Evolutionary conservation across 2,888 invertebrate genomes (phyloP).

Genomic region (Cephus runcator): DNA sequence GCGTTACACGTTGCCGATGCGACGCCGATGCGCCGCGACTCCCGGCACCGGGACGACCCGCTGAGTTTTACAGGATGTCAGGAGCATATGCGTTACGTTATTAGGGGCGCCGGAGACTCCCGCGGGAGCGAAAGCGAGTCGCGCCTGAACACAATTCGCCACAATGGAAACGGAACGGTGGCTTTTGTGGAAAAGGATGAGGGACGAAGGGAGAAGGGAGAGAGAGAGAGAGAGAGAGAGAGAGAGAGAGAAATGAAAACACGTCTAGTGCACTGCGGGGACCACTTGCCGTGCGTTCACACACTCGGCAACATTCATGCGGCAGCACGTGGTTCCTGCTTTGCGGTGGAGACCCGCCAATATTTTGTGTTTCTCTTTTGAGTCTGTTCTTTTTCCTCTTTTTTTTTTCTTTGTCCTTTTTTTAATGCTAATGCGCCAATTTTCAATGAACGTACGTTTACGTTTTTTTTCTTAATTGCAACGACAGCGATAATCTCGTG

Average conservation of each 20-base stretch:
- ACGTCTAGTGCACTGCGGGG: slow-evolving; percentile 39
- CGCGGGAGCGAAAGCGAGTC: slow-evolving; percentile 2
- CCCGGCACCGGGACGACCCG: slow-evolving; percentile 51
- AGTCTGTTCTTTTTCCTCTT: slow-evolving; percentile 16
- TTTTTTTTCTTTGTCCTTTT: slow-evolving; percentile 4
- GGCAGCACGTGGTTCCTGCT: slow-evolving; percentile 28
- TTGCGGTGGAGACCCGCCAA: neutral
- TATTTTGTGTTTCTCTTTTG: slow-evolving; percentile 6
- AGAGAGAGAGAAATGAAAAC: neutral
- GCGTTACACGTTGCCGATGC: slow-evolving; percentile 11
- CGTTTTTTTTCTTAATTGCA: neutral
- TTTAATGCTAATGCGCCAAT: neutral
- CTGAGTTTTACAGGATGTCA: slow-evolving; percentile 63
- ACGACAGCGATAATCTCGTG: no score
- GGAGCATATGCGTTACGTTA: slow-evolving; percentile 63
- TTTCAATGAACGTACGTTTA: neutral
- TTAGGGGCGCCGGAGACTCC: slow-evolving; percentile 40
- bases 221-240: neutral
- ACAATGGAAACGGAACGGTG: slow-evolving; percentile 11
- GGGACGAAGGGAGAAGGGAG: slow-evolving; percentile 1
- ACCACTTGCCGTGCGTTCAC: slow-evolving; percentile 63
- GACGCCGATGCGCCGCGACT: slow-evolving; percentile 4
- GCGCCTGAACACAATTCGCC: neutral
- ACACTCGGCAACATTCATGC: slow-evolving; percentile 43
- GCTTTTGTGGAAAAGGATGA: neutral